Evolutionary conservation across 2,888 invertebrate species (phyloP), one percentile per base, ranked within the genome.

Genomic region (Nemoura dubitans): DNA sequence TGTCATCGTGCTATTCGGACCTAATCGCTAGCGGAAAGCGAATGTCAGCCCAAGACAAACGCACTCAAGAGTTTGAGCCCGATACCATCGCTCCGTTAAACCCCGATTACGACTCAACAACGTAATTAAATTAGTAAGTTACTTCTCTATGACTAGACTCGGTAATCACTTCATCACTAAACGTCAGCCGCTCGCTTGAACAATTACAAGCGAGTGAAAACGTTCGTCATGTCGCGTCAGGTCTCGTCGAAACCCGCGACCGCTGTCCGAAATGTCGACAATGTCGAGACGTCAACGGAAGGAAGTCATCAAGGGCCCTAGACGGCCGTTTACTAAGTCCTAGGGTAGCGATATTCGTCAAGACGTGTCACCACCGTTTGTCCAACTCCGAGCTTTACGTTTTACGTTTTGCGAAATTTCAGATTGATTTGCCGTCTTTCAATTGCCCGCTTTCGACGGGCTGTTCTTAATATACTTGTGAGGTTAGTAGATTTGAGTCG

Each of bases 101-200:
- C 21, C 59, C 59, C 59, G 59, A 59, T 59, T 21, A 59, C 59
- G 14, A 21, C 59, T 59, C 59, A 59, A 59, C 59, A 59, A 78
- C 78, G 78, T 78, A 26, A 76, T 81, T 81, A 30, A 30, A 30
- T 30, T 81, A 30, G 29, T 81, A 7, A 81, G 28, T 81, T 81
- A 28, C n/a, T 81, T 81, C 21, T 5, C 81, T 81, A 81, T 81
- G 81, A 81, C 81, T 81, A 81, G 81, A 81, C 30, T 81, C 30
- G 30, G 81, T 81, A 81, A 81, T 81, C 81, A 81, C 81, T 29
- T 29, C 28, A 26, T 78, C 78, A 59, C 59, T 59, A 10, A n/a
- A 21, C 59, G 59, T 14, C 59, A 21, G 59, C 6, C 59, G 59
- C 59, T 21, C 59, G 59, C 59, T 59, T n/a, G 36, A 6, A 36